These are phyloP conservation scores for Conopomorpha cramerella DNA, from an alignment of 1,140 invertebrate genomes.

Conservation along the genomic window DNA sequence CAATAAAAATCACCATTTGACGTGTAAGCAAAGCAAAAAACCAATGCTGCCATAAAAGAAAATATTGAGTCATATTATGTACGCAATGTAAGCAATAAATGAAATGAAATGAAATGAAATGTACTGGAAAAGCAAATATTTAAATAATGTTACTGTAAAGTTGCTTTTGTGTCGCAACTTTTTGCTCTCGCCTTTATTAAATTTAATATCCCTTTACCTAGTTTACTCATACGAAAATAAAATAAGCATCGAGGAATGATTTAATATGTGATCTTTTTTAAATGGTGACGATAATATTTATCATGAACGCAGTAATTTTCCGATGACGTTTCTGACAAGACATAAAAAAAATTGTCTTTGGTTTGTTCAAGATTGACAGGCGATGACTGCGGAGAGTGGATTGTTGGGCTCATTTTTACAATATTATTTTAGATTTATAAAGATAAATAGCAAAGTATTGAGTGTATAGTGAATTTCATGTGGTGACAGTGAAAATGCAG, in stretches of 20 bases:
- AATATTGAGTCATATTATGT: not conserved
- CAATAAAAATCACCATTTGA: constrained; percentile 34
- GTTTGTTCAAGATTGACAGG: constrained; percentile 12
- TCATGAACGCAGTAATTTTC: not conserved
- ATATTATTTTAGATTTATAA: constrained; percentile 2
- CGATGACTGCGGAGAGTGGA: constrained; percentile 2
- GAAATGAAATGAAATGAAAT: not conserved
- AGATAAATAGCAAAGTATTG: constrained; percentile 7
- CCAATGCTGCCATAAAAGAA: constrained; percentile 9
- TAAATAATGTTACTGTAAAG: no score
- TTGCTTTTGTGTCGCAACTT: no score
- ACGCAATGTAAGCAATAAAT: not conserved
- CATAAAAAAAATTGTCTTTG: constrained; percentile 13
- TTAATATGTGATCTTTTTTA: no score
- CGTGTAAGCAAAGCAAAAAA: constrained; percentile 40
- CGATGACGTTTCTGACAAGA: constrained; percentile 4
- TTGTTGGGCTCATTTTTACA: no score
- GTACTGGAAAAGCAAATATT: not conserved
- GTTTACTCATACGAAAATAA: no score
- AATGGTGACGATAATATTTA: no score
- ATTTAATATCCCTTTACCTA: no score
- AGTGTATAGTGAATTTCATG: constrained; percentile 21
- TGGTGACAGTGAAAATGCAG: constrained; percentile 58
- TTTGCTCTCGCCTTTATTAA: no score
- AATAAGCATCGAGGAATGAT: no score